A percentile compares a stretch with the other conserved stretches of the same genome.
Conservation (phyloP, 2,888 invertebrate genomes). For the Oscheius onirici region DNA sequence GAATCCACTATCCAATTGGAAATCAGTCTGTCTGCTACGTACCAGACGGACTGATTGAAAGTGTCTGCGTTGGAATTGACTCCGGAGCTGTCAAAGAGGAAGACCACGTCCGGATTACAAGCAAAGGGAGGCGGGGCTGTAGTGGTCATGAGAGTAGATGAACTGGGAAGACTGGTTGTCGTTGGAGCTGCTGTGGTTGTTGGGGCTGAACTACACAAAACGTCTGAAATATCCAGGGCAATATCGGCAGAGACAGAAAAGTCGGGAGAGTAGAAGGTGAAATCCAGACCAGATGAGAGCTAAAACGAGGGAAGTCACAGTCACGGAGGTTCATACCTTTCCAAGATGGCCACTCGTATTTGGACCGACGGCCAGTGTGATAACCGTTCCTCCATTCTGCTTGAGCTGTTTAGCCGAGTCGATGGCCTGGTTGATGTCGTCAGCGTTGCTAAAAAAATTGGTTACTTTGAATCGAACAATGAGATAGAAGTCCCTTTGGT, state of each 20-base stretch:
- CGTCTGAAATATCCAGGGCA: slow-evolving; percentile 22
- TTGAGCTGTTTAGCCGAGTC: slow-evolving; percentile 17
- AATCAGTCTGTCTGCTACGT: background rate
- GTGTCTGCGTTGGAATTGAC: background rate
- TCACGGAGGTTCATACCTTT: background rate
- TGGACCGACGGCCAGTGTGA: slow-evolving; percentile 25
- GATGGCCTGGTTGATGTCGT: slow-evolving; percentile 12
- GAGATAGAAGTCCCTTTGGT: too few species aligned
- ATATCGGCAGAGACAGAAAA: background rate
- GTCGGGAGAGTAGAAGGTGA: background rate
- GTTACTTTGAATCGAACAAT: background rate
- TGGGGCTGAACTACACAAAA: slow-evolving; percentile 18
- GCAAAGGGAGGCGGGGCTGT: slow-evolving; percentile 7
- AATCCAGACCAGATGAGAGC: slow-evolving; percentile 29
- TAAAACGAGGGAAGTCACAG: background rate
- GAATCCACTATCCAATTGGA: slow-evolving; percentile 16
- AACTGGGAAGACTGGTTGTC: background rate
- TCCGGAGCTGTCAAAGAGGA: slow-evolving; percentile 30
- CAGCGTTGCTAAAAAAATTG: slow-evolving; percentile 17
- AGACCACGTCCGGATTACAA: slow-evolving; percentile 26
- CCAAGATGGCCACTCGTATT: background rate
- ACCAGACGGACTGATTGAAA: slow-evolving; percentile 12
- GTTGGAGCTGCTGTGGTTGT: background rate
- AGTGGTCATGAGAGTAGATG: slow-evolving; percentile 7
- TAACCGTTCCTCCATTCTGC: slow-evolving; percentile 22